These are phyloP conservation scores for Squalus acanthias DNA, from an alignment of 2,797 vertebrate genomes.

Conservation along the genomic window DNA sequence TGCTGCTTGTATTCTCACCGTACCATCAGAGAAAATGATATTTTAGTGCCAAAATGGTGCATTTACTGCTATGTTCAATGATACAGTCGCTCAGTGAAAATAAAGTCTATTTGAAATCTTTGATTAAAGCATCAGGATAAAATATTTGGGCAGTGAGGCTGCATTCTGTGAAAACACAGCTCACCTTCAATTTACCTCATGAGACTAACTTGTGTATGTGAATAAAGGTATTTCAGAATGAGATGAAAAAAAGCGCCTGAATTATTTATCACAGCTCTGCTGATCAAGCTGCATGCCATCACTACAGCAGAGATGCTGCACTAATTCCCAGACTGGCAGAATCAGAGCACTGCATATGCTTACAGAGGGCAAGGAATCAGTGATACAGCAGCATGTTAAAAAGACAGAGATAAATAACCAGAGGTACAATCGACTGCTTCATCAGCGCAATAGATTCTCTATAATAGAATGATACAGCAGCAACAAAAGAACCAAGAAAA, in stretches of 20 bases:
- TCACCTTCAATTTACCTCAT: conserved; percentile 19
- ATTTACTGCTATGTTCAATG: neutral
- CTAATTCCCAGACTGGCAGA: conserved; percentile 32
- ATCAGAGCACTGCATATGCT: neutral
- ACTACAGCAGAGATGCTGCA: conserved; percentile 11
- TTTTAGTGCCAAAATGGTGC: neutral
- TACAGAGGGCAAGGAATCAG: conserved; percentile 24
- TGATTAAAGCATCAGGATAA: neutral
- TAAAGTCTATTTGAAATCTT: neutral
- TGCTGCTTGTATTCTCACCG: neutral
- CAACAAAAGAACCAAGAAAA: neutral
- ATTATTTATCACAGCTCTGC: conserved; percentile 34
- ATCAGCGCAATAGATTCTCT: neutral
- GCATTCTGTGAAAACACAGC: neutral
- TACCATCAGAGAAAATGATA: neutral
- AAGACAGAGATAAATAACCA: conserved; percentile 33
- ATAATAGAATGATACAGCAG: neutral
- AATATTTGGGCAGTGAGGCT: conserved; percentile 21
- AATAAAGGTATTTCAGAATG: conserved; percentile 5
- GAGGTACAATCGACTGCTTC: neutral
- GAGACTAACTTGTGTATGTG: neutral
- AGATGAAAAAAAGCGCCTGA: conserved; percentile 27
- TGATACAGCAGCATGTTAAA: conserved; percentile 25
- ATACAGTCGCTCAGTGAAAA: neutral
- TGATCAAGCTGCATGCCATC: conserved; percentile 13